Evolutionary conservation across 2,888 invertebrate genomes (phyloP).

Genomic region (Galerucella nymphaeae): DNA sequence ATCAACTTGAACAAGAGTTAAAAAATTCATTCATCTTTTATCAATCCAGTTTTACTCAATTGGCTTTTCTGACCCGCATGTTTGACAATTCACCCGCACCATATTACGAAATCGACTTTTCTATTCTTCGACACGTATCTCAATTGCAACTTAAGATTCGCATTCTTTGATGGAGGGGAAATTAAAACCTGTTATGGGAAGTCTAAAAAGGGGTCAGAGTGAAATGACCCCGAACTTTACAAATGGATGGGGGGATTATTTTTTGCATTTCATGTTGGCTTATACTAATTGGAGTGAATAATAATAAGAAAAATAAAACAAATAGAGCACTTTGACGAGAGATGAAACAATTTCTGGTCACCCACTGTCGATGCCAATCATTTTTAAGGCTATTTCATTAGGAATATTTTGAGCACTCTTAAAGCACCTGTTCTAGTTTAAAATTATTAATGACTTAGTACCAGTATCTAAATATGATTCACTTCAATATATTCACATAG

Average conservation of each 20-base stretch:
- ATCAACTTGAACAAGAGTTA: slow-evolving; percentile 8
- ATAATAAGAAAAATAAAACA: not conserved
- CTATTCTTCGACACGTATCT: slow-evolving; percentile 48
- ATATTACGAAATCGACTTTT: slow-evolving; percentile 49
- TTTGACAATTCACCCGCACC: slow-evolving; percentile 51
- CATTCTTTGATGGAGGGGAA: slow-evolving; percentile 39
- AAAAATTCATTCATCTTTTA: slow-evolving; percentile 15
- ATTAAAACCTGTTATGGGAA: slow-evolving; percentile 35
- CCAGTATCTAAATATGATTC: not conserved
- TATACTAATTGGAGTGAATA: slow-evolving; percentile 26
- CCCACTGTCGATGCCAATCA: too few species aligned
- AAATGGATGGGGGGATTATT: slow-evolving; percentile 17
- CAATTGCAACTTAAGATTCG: slow-evolving; percentile 43
- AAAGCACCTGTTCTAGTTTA: not conserved
- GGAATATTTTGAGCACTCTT: not conserved
- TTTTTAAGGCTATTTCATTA: too few species aligned
- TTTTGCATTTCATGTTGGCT: slow-evolving; percentile 17
- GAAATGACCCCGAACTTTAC: slow-evolving; percentile 24
- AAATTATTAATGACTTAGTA: not conserved
- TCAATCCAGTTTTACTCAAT: slow-evolving; percentile 33
- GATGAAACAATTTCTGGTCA: too few species aligned
- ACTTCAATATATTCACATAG: not conserved
- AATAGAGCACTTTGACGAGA: not conserved
- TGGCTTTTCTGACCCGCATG: slow-evolving; percentile 51
- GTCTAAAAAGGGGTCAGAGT: slow-evolving; percentile 22